A percentile compares a stretch with the other conserved stretches of the same genome.
Evolutionary conservation across 2,888 invertebrate genomes (phyloP).

Genomic region (Agrochola lota): DNA sequence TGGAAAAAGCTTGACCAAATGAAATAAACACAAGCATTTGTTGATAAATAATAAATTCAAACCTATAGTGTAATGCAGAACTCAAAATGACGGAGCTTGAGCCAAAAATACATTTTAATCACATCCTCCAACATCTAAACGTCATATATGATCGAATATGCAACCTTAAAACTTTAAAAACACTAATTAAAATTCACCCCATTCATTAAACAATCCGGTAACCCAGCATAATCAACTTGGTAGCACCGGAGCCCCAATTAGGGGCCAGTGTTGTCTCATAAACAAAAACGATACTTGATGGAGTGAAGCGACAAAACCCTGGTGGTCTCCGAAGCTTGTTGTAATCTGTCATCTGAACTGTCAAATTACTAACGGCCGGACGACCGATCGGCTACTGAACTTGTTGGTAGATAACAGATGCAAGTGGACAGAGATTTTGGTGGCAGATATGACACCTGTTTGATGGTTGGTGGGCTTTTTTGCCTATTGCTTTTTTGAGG

Average conservation of each 20-base stretch:
- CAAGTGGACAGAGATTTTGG: conserved; percentile 77
- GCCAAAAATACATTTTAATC: conserved; percentile 30
- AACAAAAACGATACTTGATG: conserved; percentile 82
- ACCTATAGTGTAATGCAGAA: neutral
- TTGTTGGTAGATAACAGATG: conserved; percentile 88
- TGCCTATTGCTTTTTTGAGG: conserved; percentile 62
- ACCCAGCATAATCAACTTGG: conserved; percentile 58
- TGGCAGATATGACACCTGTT: conserved; percentile 52
- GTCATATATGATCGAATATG: conserved; percentile 58
- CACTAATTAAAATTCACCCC: conserved; percentile 49
- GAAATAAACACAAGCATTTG: neutral
- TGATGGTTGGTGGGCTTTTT: conserved; percentile 37
- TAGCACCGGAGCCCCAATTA: conserved; percentile 84
- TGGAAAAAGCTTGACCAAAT: too few species aligned
- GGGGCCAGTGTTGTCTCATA: conserved; percentile 71
- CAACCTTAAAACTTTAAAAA: conserved; percentile 27
- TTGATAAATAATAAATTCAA: neutral
- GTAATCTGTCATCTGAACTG: conserved; percentile 91
- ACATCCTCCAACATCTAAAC: conserved; percentile 3
- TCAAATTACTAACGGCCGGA: conserved; percentile 90
- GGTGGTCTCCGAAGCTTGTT: conserved; percentile 85
- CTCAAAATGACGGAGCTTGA: neutral
- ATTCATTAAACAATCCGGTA: conserved; percentile 53
- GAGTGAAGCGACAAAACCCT: conserved; percentile 84
- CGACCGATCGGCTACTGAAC: conserved; percentile 90